Evolutionary conservation across 2,888 invertebrate species (phyloP), one percentile per base, ranked within the genome.

Genomic region (Odontocolon sp.): DNA sequence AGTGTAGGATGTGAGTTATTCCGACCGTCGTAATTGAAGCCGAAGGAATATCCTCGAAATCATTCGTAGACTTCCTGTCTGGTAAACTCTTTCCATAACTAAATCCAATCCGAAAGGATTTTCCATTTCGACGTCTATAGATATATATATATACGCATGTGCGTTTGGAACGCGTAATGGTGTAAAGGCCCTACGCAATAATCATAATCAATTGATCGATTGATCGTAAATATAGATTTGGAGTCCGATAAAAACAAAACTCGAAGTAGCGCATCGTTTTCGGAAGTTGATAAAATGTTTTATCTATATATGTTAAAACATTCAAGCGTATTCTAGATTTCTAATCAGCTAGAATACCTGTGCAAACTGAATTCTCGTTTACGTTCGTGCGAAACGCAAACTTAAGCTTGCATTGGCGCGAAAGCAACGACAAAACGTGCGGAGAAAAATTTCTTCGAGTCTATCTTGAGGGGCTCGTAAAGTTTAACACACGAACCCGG

Each of bases 41-140:
- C 33, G 11, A 28, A 42, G 42, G 5, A 5, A 59, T 42, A 59
- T 59, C 42, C 28, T 42, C 28, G 26, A 28, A 6, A n/a, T 26
- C 18, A 18, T 45, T 61, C 11, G 42, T 2, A 21, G 45, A 9
- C 21, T 33, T 6, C 21, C 56, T 21, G 42, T 31, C 16, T 6
- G 31, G 31, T 61, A 31, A 28, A 31, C 80, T 79, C 56, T 84
- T 84, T 84, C 81, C 85, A 82, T 59, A 87, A 87, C 80, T 81
- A 78, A 75, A 86, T 85, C 85, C 83, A 82, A 84, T 84, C 81
- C 83, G 74, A 82, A 82, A 83, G 71, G 81, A 80, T 81, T 83
- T 84, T 83, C 77, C 79, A 68, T 50, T 5, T 28, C 52, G 28
- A 31, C 61, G 14, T 40, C 50, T 23, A 16, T 38, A 21, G n/a